Evolutionary conservation across 2,797 vertebrate genomes (phyloP).

Genomic region (Eulemur rubriventer): DNA sequence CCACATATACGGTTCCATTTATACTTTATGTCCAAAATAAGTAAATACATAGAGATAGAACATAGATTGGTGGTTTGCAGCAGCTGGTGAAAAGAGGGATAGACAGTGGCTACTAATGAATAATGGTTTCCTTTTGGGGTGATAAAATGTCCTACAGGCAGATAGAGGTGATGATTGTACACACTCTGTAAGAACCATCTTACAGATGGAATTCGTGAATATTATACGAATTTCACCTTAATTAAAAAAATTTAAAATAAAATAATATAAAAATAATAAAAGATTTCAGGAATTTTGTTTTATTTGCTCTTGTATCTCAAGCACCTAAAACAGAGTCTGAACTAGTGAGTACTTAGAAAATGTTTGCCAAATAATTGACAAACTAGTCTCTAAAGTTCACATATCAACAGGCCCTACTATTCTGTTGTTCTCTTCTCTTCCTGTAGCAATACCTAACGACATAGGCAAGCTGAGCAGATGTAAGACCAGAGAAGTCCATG

Average conservation of each 20-base stretch:
- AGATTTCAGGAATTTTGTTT: not conserved
- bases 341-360: not conserved
- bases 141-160: not conserved
- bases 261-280: slow-evolving; percentile 16
- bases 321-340: not conserved
- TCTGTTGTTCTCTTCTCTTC: not conserved
- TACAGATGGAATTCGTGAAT: not conserved
- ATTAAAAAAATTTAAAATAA: not conserved
- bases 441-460: not conserved
- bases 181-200: not conserved
- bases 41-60: not conserved
- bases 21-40: not conserved
- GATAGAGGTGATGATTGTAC: not conserved
- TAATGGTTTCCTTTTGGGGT: not conserved
- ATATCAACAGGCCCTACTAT: not conserved
- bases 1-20: not conserved
- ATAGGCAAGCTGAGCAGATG: not conserved
- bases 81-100: not conserved
- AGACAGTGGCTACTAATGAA: not conserved
- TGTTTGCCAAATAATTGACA: not conserved
- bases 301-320: not conserved
- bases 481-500: not conserved
- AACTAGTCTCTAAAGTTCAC: not conserved
- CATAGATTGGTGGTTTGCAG: not conserved
- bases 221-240: not conserved